Conservation (phyloP, 2,888 invertebrate genomes). For the Scaeva pyrastri region DNA sequence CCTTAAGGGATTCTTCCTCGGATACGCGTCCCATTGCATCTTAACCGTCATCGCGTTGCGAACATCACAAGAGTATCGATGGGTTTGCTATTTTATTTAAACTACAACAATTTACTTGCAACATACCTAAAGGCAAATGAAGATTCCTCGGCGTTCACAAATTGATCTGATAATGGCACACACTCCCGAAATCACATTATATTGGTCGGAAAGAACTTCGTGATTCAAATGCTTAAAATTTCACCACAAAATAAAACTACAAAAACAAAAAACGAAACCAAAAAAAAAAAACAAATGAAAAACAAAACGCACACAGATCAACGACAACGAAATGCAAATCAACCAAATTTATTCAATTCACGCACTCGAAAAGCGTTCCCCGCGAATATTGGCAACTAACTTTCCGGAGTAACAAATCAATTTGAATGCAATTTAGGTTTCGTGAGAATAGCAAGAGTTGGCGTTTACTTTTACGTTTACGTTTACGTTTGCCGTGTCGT, state of each 20-base stretch:
- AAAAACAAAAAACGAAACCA: conserved; percentile 27
- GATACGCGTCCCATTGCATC: conserved; percentile 10
- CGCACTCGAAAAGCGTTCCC: conserved; percentile 69
- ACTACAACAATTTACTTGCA: conserved; percentile 38
- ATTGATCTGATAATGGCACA: conserved; percentile 69
- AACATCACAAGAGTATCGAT: conserved; percentile 1
- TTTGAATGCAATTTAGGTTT: conserved; percentile 73
- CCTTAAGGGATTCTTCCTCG: conserved; percentile 54
- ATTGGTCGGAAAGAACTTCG: conserved; percentile 50
- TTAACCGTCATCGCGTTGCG: background rate
- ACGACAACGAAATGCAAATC: conserved; percentile 30
- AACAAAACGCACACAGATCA: background rate
- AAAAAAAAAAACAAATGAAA: conserved; percentile 1
- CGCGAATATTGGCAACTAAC: conserved; percentile 51
- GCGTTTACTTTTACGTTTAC: background rate
- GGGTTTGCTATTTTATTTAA: conserved; percentile 53
- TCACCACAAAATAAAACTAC: conserved; percentile 3
- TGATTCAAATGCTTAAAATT: conserved; percentile 34
- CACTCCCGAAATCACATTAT: conserved; percentile 67
- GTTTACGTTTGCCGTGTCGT: conserved; percentile 23
- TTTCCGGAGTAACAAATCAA: conserved; percentile 75
- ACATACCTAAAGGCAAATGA: conserved; percentile 73
- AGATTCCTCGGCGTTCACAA: conserved; percentile 69
- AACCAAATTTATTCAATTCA: conserved; percentile 60
- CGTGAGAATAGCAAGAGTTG: conserved; percentile 59